Base-by-base conservation (phyloP, 2,888 invertebrate genomes). In the Timandra comae region DNA sequence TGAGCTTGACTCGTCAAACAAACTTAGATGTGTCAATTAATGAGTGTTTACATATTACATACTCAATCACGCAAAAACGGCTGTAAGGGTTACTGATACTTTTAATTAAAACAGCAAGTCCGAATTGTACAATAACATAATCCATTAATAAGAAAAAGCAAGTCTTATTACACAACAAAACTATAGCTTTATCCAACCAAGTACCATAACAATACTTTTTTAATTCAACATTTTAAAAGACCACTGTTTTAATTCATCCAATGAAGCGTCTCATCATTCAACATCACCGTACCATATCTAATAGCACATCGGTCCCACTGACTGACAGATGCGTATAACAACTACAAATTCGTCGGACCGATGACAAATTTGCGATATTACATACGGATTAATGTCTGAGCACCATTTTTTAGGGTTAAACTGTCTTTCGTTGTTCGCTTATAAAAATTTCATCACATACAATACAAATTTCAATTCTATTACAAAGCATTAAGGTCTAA, bases 321-420 rank as follows among this genome's bases (percentile, higher is more conserved):
- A 80, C 84, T 82, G 80, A 82, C 80, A 79, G 70, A 66, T 63
- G 46, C 53, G 43, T 25, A 48, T 56, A n/a, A n/a, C 52, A 50
- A 59, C 41, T 37, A 33, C 42, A 49, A 49, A 62, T 57, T 59
- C 72, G 67, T 33, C 71, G 67, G 72, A 69, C 74, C 77, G 78
- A 79, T 70, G 84, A 82, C 85, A 84, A 85, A 85, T 85, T 84
- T 68, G 78, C 79, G 75, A 84, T 85, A 84, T 85, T 84, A 84
- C 85, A 81, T 81, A 73, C 73, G 85, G 85, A 84, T 85, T 85
- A 85, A 82, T 82, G 81, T 82, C 79, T 66, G 57, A 70, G 73
- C 72, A 67, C 71, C 72, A 73, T 78, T 85, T 85, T 84, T 85
- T 82, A 84, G 85, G 85, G 84, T 81, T 82, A 84, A 84, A 84